These are phyloP conservation scores for Tipula unca DNA, from an alignment of 2,888 invertebrate species.

Conservation along the genomic window DNA sequence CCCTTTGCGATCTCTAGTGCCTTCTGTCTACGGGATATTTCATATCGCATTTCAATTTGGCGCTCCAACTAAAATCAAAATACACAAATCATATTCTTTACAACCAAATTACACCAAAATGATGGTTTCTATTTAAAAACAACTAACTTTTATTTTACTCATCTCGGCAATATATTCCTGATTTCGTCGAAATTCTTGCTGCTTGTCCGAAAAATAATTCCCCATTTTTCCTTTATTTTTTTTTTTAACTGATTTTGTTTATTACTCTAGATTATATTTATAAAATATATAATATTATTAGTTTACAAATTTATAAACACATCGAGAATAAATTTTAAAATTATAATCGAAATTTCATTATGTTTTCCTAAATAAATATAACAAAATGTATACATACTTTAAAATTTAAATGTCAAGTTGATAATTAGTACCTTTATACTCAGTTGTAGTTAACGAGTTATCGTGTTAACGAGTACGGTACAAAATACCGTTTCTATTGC, in stretches of 20 bases:
- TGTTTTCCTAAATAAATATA: neutral
- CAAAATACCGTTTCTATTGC: no score
- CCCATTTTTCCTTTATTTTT: neutral
- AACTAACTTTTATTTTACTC: slow-evolving; percentile 53
- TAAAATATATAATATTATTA: neutral
- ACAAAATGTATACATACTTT: no score
- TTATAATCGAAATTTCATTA: neutral
- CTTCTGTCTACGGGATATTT: slow-evolving; percentile 64
- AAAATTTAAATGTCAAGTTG: no score
- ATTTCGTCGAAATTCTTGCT: slow-evolving; percentile 25
- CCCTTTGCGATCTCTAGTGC: slow-evolving; percentile 62
- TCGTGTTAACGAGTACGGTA: no score
- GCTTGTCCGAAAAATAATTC: neutral
- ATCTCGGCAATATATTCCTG: slow-evolving; percentile 40
- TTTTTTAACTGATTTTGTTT: neutral
- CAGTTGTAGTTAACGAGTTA: no score
- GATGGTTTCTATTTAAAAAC: neutral
- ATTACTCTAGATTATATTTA: neutral
- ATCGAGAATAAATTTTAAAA: neutral
- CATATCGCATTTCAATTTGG: slow-evolving; percentile 72
- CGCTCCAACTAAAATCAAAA: slow-evolving; percentile 55
- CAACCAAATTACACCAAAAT: neutral
- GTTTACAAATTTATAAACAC: neutral
- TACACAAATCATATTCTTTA: neutral
- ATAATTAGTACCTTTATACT: no score